These are phyloP conservation scores for Myocastor coypus DNA, from an alignment of 2,113 vertebrate species.

Conservation along the genomic window DNA sequence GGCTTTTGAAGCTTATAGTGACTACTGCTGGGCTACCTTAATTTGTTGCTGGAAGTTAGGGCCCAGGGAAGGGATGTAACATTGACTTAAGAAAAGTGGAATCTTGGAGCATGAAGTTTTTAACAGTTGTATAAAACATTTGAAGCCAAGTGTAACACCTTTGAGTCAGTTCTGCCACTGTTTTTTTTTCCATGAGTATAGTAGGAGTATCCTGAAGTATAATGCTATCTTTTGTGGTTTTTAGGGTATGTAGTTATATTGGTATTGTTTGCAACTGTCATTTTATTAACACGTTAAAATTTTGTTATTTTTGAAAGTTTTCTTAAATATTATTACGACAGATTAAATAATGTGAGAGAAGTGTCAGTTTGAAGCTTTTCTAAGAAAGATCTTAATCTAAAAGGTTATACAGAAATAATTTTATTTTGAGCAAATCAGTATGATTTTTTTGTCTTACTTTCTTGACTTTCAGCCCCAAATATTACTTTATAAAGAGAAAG, in stretches of 20 bases:
- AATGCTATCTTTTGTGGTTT: conserved; percentile 25
- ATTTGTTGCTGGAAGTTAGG: conserved; percentile 43
- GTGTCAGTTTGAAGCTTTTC: conserved; percentile 56
- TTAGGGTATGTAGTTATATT: conserved; percentile 55
- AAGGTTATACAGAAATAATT: conserved; percentile 60
- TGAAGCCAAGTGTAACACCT: conserved; percentile 50
- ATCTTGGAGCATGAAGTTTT: conserved; percentile 51
- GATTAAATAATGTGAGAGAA: conserved; percentile 21
- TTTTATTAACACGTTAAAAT: conserved; percentile 20
- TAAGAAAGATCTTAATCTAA: conserved; percentile 36
- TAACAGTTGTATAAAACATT: conserved; percentile 33
- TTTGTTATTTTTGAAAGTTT: conserved; percentile 48
- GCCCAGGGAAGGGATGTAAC: conserved; percentile 28
- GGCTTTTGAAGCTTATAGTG: conserved; percentile 24
- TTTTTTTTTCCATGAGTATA: background rate
- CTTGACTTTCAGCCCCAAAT: conserved; percentile 57
- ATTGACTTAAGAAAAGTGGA: conserved; percentile 62
- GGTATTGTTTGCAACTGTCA: conserved; percentile 31
- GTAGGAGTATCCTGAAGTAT: conserved; percentile 24
- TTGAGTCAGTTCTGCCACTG: conserved; percentile 51
- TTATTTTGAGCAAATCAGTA: conserved; percentile 57
- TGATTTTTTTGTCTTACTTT: too few relatives aligned
- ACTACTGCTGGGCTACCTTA: background rate
- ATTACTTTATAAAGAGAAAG: conserved; percentile 59
- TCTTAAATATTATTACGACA: conserved; percentile 44